Conservation (phyloP, 2,888 invertebrate species). For the Phalangium opilio region DNA sequence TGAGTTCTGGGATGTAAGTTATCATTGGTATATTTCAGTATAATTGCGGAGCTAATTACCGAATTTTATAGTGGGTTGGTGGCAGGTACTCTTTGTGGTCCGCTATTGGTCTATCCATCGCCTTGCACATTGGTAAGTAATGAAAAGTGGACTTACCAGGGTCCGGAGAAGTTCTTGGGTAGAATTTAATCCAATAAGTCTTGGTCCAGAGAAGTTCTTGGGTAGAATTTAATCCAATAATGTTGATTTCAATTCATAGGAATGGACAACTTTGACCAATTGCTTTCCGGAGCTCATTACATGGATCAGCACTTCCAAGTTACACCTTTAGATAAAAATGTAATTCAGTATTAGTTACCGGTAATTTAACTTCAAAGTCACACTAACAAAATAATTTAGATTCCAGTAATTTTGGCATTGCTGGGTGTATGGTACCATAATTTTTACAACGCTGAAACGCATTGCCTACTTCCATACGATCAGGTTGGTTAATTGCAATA, state of each 20-base stretch:
- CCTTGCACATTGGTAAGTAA: constrained; percentile 59
- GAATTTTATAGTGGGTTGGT: constrained; percentile 64
- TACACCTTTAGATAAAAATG: constrained; percentile 79
- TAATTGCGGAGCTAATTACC: not conserved
- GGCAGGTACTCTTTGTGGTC: constrained; percentile 97
- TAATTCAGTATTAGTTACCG: constrained; percentile 34
- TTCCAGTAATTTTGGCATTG: constrained; percentile 79
- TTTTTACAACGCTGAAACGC: constrained; percentile 87
- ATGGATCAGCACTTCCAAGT: constrained; percentile 86
- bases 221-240: not conserved
- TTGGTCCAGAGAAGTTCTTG: not conserved
- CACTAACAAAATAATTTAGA: constrained; percentile 38
- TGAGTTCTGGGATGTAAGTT: constrained; percentile 84
- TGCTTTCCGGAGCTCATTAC: constrained; percentile 76
- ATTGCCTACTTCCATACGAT: constrained; percentile 92
- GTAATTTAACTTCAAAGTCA: not conserved
- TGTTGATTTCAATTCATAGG: constrained; percentile 23
- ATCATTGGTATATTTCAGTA: not conserved
- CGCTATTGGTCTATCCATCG: constrained; percentile 94
- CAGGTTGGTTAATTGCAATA: constrained; percentile 47
- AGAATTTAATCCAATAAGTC: not conserved
- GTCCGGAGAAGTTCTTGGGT: not conserved
- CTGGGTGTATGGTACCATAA: constrained; percentile 72
- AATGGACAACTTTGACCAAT: constrained; percentile 80
- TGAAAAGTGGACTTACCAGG: not conserved